Conservation (phyloP, 2,113 vertebrate species). For the Nannospalax galili region DNA sequence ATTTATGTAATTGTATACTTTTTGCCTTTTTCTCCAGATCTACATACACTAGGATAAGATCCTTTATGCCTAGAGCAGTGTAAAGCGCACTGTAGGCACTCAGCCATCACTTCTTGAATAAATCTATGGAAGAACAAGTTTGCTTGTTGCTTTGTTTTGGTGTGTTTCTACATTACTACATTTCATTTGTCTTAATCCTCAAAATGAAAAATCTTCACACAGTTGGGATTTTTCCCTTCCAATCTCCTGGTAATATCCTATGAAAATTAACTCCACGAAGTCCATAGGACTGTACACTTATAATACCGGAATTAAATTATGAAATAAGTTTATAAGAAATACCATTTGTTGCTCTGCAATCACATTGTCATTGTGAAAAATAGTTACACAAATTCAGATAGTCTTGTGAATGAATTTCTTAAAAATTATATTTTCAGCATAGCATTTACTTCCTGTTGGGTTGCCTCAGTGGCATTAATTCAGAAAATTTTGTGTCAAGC, state of each 20-base stretch:
- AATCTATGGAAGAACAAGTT: neutral
- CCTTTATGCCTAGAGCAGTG: neutral
- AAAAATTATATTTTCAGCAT: constrained; percentile 32
- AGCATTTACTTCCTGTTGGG: neutral
- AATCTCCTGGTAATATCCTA: constrained; percentile 10
- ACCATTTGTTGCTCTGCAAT: neutral
- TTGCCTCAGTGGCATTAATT: neutral
- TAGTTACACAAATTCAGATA: neutral
- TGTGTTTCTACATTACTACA: neutral
- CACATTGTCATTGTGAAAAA: constrained; percentile 22
- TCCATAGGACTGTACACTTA: neutral
- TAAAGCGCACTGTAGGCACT: neutral
- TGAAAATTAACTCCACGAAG: neutral
- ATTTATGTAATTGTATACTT: neutral
- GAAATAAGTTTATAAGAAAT: constrained; percentile 5
- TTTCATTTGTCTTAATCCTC: neutral
- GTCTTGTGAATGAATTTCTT: neutral
- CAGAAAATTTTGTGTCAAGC: neutral
- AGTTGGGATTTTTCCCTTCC: neutral
- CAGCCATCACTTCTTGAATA: neutral
- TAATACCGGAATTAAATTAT: neutral
- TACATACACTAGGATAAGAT: neutral
- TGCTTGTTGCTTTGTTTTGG: neutral
- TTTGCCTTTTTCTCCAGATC: neutral
- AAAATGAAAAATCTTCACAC: neutral